These are phyloP conservation scores for Troides helena DNA, from an alignment of 2,888 invertebrate genomes.

Conservation along the genomic window DNA sequence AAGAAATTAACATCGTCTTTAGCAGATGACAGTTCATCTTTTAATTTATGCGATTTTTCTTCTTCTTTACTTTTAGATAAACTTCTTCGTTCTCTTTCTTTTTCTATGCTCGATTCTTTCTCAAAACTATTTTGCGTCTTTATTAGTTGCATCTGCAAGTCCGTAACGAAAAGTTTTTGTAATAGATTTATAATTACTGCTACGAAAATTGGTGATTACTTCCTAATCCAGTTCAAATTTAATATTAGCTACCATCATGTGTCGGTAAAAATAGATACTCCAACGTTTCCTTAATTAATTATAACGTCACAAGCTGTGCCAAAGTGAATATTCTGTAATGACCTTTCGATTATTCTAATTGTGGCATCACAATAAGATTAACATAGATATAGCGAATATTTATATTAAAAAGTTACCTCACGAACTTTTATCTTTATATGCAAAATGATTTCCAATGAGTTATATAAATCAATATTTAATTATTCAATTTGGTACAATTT, in stretches of 20 bases:
- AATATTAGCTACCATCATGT: background rate
- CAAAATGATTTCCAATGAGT: background rate
- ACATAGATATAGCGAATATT: constrained; percentile 38
- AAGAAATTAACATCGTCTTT: constrained; percentile 75
- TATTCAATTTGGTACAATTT: too few relatives aligned
- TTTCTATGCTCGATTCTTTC: constrained; percentile 74
- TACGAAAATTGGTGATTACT: too few relatives aligned
- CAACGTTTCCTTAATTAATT: constrained; percentile 63
- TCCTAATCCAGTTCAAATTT: background rate
- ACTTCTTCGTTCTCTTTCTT: constrained; percentile 71
- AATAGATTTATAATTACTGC: too few relatives aligned
- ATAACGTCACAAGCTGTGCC: constrained; percentile 58
- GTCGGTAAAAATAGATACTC: constrained; percentile 9
- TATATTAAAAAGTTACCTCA: constrained; percentile 55
- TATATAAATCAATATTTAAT: too few relatives aligned
- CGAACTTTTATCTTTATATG: background rate
- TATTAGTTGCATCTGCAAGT: constrained; percentile 77
- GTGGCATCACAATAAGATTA: constrained; percentile 48
- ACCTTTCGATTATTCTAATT: constrained; percentile 73
- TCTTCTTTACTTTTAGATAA: constrained; percentile 72
- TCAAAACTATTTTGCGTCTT: constrained; percentile 78
- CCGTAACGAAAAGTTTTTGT: constrained; percentile 2
- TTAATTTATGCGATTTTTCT: constrained; percentile 53
- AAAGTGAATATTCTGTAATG: constrained; percentile 59
- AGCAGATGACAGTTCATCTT: constrained; percentile 58